These are phyloP conservation scores for Tetramorium bicarinatum DNA, from an alignment of 2,888 invertebrate species.

Conservation along the genomic window DNA sequence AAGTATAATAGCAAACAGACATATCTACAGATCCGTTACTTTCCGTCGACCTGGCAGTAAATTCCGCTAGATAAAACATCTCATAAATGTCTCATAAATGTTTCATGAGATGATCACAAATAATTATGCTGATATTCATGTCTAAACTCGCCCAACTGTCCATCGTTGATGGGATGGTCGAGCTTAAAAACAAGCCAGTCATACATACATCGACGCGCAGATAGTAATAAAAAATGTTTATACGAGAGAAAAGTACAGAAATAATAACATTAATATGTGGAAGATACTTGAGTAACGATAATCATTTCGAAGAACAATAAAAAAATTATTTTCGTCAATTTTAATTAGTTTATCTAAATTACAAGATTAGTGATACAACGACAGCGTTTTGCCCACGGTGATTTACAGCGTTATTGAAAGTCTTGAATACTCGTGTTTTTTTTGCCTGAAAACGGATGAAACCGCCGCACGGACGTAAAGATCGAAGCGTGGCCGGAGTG, in stretches of 20 bases:
- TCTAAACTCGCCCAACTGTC: conserved; percentile 3
- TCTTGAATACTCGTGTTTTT: conserved; percentile 24
- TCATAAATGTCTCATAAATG: conserved; percentile 26
- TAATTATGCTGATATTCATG: conserved; percentile 48
- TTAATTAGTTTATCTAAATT: neutral
- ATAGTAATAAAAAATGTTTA: neutral
- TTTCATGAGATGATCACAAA: conserved; percentile 45
- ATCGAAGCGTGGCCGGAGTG: conserved; percentile 64
- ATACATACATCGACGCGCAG: conserved; percentile 6
- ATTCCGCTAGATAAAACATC: conserved; percentile 20
- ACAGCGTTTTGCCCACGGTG: neutral
- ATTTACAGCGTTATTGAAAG: neutral
- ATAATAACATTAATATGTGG: neutral
- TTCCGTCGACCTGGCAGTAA: neutral
- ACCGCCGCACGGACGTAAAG: conserved; percentile 68
- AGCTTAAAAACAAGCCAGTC: conserved; percentile 5
- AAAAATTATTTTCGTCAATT: neutral
- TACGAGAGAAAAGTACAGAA: neutral
- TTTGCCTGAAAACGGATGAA: conserved; percentile 16
- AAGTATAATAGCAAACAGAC: neutral
- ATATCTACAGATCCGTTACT: neutral
- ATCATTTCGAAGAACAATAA: neutral
- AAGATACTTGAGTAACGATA: neutral
- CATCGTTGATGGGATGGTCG: neutral
- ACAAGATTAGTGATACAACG: neutral